phyloP scores from a whole-genome alignment of 2,113 vertebrate genomes.

The Platycercus adscitus region DNA sequence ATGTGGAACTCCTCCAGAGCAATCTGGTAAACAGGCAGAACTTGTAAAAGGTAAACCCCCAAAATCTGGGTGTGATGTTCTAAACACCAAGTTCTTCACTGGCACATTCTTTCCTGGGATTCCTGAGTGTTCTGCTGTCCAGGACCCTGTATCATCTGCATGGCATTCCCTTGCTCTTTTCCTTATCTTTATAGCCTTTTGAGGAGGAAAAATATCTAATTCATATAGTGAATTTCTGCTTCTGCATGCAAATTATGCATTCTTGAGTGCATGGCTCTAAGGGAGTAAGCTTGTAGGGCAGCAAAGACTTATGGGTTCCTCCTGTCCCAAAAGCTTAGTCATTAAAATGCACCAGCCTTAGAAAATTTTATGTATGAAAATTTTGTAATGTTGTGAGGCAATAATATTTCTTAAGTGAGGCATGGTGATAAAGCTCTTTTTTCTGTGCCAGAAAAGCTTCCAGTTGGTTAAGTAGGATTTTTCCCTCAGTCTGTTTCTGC shows the following conservation, averaged over 20 bases:
- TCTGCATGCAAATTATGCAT: neutral
- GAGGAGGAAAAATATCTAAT: neutral
- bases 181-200: neutral
- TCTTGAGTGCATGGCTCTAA: neutral
- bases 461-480: neutral
- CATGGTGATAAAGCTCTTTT: neutral
- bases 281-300: neutral
- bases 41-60: neutral
- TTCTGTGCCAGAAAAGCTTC: neutral
- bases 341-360: neutral
- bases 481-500: neutral
- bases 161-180: neutral
- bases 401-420: neutral
- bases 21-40: neutral
- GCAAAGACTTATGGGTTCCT: neutral
- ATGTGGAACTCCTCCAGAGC: neutral
- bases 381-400: neutral
- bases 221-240: neutral
- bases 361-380: neutral
- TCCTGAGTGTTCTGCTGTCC: neutral
- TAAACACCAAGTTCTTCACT: neutral
- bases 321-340: neutral
- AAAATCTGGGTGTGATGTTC: neutral
- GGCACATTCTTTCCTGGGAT: neutral
- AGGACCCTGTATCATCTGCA: neutral